phyloP scores from a whole-genome alignment of 1,140 invertebrate genomes.

The Drosophila carrolli region DNA sequence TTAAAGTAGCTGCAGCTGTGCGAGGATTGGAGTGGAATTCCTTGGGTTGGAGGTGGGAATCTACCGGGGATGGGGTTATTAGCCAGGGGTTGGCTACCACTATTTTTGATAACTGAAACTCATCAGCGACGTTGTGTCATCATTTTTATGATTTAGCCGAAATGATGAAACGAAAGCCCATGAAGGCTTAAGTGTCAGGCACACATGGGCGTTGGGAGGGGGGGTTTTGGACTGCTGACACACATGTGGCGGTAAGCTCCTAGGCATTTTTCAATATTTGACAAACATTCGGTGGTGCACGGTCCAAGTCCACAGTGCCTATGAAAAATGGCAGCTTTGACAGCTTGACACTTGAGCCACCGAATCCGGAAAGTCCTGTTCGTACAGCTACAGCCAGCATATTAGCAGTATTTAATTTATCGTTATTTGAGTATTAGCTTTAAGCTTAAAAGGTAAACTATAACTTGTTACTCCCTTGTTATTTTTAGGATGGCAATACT shows the following conservation, averaged over 20 bases:
- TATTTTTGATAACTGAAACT: slow-evolving; percentile 78
- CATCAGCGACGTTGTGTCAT: slow-evolving; percentile 71
- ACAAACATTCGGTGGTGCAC: slow-evolving; percentile 51
- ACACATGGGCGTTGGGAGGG: slow-evolving; percentile 2
- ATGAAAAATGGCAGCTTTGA: slow-evolving; percentile 80
- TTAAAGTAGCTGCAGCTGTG: slow-evolving; percentile 79
- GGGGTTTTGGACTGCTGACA: slow-evolving; percentile 1
- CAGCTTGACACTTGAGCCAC: slow-evolving; percentile 71
- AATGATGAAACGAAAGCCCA: slow-evolving; percentile 70
- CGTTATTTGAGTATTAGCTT: too few relatives aligned
- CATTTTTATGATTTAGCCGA: slow-evolving; percentile 76
- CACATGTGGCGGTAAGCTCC: slow-evolving; percentile 68
- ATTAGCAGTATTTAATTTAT: not conserved
- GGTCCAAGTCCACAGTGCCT: slow-evolving; percentile 20
- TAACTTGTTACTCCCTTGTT: too few relatives aligned
- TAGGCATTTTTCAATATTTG: slow-evolving; percentile 80
- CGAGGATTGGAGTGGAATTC: slow-evolving; percentile 23
- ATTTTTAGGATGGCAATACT: too few relatives aligned
- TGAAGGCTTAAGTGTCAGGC: slow-evolving; percentile 62
- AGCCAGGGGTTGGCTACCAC: slow-evolving; percentile 60
- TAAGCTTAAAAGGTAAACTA: too few relatives aligned
- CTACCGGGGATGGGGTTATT: slow-evolving; percentile 18
- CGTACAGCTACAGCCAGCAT: not conserved
- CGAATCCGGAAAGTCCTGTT: slow-evolving; percentile 7
- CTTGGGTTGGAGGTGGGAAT: not conserved